Base-by-base conservation (phyloP, 2,113 vertebrate species). In the Patagioenas fasciata region DNA sequence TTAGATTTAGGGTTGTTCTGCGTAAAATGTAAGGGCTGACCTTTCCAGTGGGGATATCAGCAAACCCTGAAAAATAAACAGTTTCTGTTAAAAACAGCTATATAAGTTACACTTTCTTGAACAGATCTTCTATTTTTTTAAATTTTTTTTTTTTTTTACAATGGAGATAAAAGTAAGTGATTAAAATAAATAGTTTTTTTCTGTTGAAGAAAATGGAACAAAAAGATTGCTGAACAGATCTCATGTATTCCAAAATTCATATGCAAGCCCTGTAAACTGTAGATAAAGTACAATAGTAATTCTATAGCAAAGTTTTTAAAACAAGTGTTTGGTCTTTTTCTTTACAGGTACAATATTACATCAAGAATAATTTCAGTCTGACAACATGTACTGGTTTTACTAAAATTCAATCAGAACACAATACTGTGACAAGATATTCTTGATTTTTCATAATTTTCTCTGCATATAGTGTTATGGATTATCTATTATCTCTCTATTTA, bases 21-120 rank as follows among this genome's bases (percentile, higher is more conserved):
- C 96, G 95, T 28, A 99, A 84, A 94, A 99, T 95, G 23, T 97
- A 99, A 0, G 99, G 98, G 86, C 98, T 98, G 44, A 89, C 91
- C 79, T 98, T 98, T 65, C 97, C 98, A 5, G 97, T 42, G 6
- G 98, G 98, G 83, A 98, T 98, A 85, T 99, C 98, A 44, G 98
- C 98, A 98, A 99, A 99, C 28, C 98, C 99, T 99, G 71, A 31
- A 67, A 95, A 38, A 94, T 51, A 84, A 83, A 57, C 38, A 77
- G 48, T 9, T 73, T 67, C 34, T 31, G 31, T 58, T 91, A 92
- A 95, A 71, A 32, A 10, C 34, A 64, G 53, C 36, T 54, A 15
- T 87, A 26, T 38, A n/a, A 85, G 31, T 65, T 57, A 66, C 7
- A 54, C 12, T 71, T 61, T 36, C 23, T 62, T 32, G 73, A 80